A percentile compares a stretch with the other conserved stretches of the same genome.
phyloP scores from a whole-genome alignment of 2,797 vertebrate species.

The Pagetopsis macropterus region DNA sequence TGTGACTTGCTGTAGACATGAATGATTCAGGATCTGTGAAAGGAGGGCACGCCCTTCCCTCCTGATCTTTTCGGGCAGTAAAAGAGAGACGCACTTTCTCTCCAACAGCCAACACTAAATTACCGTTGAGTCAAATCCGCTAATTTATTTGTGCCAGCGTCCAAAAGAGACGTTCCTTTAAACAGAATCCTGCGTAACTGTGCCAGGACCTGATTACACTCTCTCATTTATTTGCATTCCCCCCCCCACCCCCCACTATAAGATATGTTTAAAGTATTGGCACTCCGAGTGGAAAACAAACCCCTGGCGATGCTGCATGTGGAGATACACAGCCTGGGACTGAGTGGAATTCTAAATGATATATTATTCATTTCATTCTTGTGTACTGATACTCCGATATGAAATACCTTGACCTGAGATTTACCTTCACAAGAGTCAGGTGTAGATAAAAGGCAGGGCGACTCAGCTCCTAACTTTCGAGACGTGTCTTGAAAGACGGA shows the following conservation, averaged over 20 bases:
- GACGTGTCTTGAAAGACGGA: slow-evolving; percentile 33
- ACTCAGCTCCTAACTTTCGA: slow-evolving; percentile 52
- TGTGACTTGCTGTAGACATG: slow-evolving; percentile 63
- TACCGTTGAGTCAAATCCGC: slow-evolving; percentile 32
- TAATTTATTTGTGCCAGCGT: slow-evolving; percentile 24
- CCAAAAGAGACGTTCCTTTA: slow-evolving; percentile 18
- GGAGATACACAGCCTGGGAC: slow-evolving; percentile 14
- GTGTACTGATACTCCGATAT: slow-evolving; percentile 14
- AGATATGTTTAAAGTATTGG: slow-evolving; percentile 29
- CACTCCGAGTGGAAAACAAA: slow-evolving; percentile 31
- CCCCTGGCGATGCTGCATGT: slow-evolving; percentile 36
- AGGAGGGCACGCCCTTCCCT: slow-evolving; percentile 51
- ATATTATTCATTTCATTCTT: slow-evolving; percentile 33
- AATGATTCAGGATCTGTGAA: slow-evolving; percentile 72
- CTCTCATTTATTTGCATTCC: neutral
- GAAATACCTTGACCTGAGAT: slow-evolving; percentile 53
- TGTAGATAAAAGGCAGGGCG: slow-evolving; percentile 58
- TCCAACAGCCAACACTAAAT: slow-evolving; percentile 12
- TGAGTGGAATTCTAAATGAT: slow-evolving; percentile 42
- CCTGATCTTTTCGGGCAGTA: slow-evolving; percentile 31
- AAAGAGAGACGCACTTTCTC: slow-evolving; percentile 20
- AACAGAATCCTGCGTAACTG: neutral
- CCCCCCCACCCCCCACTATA: slow-evolving; percentile 10
- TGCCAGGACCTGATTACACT: slow-evolving; percentile 22
- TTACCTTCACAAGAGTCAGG: slow-evolving; percentile 56